A percentile compares a stretch with the other conserved stretches of the same genome.
phyloP scores from a whole-genome alignment of 1,140 invertebrate species.

The Brachionus plicatilis region DNA sequence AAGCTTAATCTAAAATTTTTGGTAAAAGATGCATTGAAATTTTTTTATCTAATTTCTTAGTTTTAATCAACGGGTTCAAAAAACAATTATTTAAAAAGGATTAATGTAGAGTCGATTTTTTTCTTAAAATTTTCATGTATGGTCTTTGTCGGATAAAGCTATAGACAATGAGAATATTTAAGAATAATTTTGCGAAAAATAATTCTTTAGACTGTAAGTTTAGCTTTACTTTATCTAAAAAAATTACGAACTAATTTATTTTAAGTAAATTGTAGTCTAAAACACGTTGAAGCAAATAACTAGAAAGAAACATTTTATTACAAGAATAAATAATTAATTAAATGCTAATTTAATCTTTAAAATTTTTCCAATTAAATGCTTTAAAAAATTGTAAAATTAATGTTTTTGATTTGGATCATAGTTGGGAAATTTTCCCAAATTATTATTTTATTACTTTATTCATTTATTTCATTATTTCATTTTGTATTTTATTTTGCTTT shows the following conservation, averaged over 20 bases:
- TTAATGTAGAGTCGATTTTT: too few species aligned
- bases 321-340: not conserved
- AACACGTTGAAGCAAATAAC: not conserved
- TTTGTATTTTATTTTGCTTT: not conserved
- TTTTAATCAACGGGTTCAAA: too few species aligned
- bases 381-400: not conserved
- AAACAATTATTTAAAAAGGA: too few species aligned
- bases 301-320: not conserved
- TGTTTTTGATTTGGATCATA: not conserved
- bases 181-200: not conserved
- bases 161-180: not conserved
- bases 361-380: not conserved
- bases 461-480: not conserved
- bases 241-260: not conserved
- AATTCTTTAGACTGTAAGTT: not conserved
- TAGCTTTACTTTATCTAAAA: not conserved
- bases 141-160: too few species aligned
- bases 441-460: not conserved
- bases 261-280: not conserved
- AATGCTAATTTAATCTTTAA: not conserved
- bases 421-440: conserved; percentile 7
- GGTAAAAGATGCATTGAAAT: too few species aligned
- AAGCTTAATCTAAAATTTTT: too few species aligned
- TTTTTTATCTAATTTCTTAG: too few species aligned
- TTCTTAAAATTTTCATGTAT: too few species aligned